Conservation (phyloP, 2,888 invertebrate species). For the Hirtodrosophila confusa region DNA sequence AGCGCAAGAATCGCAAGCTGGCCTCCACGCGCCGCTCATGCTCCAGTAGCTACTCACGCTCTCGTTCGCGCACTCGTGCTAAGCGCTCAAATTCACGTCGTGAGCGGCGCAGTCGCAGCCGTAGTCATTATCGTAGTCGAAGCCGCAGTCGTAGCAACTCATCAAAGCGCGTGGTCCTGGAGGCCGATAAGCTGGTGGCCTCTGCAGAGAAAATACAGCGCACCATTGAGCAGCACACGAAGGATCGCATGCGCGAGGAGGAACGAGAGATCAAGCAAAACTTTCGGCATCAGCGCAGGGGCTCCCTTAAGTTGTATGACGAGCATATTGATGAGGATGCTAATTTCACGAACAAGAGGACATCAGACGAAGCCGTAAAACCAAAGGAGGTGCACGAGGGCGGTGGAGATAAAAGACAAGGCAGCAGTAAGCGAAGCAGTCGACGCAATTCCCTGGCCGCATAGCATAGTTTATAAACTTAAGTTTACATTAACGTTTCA, state of each 20-base stretch:
- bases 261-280: constrained; percentile 75
- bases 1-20: constrained; percentile 76
- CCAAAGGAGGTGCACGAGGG: constrained; percentile 7
- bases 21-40: constrained; percentile 82
- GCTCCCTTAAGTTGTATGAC: constrained; percentile 16
- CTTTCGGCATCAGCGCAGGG: constrained; percentile 62
- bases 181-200: constrained; percentile 80
- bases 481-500: constrained; percentile 1
- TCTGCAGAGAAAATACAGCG: constrained; percentile 82
- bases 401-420: constrained; percentile 17
- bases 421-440: constrained; percentile 45
- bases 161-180: constrained; percentile 65
- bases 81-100: constrained; percentile 59
- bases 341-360: constrained; percentile 10
- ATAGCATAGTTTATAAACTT: constrained; percentile 28
- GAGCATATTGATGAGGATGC: constrained; percentile 27
- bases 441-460: constrained; percentile 68
- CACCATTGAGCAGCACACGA: constrained; percentile 79
- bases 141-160: constrained; percentile 56
- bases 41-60: constrained; percentile 74
- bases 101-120: constrained; percentile 55
- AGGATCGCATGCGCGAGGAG: constrained; percentile 79
- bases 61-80: constrained; percentile 66
- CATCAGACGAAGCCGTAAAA: constrained; percentile 2
- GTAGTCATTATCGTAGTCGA: constrained; percentile 41